Conservation (phyloP, 2,888 invertebrate species). For the Agriopis marginaria region DNA sequence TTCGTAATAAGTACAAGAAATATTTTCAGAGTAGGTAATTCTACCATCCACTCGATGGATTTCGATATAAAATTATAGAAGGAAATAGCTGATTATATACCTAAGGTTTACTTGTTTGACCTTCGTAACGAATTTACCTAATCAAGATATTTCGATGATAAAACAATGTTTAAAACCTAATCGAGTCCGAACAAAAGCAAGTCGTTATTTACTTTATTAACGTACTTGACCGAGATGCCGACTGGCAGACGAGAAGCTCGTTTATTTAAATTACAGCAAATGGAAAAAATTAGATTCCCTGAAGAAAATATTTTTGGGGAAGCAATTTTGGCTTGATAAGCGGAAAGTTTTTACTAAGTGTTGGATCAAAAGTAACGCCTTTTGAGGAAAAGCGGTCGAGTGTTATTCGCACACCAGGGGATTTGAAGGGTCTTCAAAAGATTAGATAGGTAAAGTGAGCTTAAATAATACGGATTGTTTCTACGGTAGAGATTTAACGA, state of each 20-base stretch:
- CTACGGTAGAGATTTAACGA: constrained; percentile 14
- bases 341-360: constrained; percentile 34
- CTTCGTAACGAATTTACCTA: constrained; percentile 13
- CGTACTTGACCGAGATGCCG: constrained; percentile 48
- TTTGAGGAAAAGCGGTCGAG: constrained; percentile 32
- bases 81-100: constrained; percentile 3
- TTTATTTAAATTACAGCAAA: constrained; percentile 55
- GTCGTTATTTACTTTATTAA: constrained; percentile 53
- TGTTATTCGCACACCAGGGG: constrained; percentile 21
- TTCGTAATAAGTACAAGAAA: neutral
- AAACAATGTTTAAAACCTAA: constrained; percentile 41
- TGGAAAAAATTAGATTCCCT: constrained; percentile 48
- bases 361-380: constrained; percentile 28
- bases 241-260: constrained; percentile 46
- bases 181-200: constrained; percentile 42
- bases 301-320: constrained; percentile 45
- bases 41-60: neutral
- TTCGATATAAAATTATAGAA: neutral
- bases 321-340: constrained; percentile 48
- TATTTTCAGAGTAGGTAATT: neutral
- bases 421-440: constrained; percentile 38
- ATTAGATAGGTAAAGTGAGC: constrained; percentile 32
- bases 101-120: constrained; percentile 4
- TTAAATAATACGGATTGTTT: constrained; percentile 25
- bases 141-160: constrained; percentile 21